Evolutionary conservation across 2,797 vertebrate genomes (phyloP), one percentile per base, ranked within the genome.

Genomic region (Helarctos malayanus): DNA sequence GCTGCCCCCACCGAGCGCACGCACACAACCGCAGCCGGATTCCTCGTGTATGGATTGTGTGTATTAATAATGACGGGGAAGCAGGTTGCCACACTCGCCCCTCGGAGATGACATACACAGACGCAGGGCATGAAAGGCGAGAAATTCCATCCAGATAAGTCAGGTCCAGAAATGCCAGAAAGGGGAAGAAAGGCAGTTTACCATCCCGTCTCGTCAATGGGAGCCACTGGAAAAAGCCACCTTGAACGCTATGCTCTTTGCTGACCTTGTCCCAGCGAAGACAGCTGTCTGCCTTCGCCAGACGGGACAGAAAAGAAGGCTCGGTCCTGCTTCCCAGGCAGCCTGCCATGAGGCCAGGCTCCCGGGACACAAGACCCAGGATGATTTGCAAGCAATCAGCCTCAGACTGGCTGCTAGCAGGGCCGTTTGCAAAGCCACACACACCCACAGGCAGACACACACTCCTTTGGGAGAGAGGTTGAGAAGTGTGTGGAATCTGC

Each of bases 141-240:
- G 95, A 97, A 92, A 96, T 91, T 90, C 93, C 94, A 87, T 56
- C 71, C 56, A 29, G 89, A 80, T 54, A 81, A 79, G 57, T 81
- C 88, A 84, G 92, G 71, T n/a, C 93, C 90, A 75, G 88, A 96
- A 96, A 87, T 2, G 52, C 75, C 95, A 59, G 83, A 21, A 45
- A 35, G 65, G 76, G 47, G 47, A 52, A n/a, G 38, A 69, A 21
- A 52, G 61, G 97, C 69, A 41, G 23, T 84, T 83, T 54, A 32
- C 94, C 63, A 7, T 54, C 79, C 91, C 1, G 93, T 91, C 96
- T 69, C 41, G 14, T 56, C 86, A 9, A 5, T 3, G n/a, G 82
- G 91, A 91, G 7, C 41, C 32, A 6, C 81, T 32, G 82, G 88
- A 82, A 90, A 94, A 86, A 89, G 95, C 81, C n/a, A 61, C 92